Conservation (phyloP, 2,797 vertebrate genomes). For the Galago senegalensis region DNA sequence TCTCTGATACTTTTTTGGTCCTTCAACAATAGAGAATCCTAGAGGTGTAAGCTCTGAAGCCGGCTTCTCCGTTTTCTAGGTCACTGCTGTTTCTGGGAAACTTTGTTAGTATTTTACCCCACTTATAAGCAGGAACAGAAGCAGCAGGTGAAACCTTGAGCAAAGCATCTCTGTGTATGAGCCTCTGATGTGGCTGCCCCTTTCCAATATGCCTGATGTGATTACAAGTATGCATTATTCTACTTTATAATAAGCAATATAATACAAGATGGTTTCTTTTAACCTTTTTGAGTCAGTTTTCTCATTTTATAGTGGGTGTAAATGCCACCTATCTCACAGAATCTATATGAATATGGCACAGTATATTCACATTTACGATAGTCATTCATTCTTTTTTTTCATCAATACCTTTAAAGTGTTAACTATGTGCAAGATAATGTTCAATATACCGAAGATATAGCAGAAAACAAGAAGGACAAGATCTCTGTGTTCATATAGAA, state of each 20-base stretch:
- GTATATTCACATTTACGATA: neutral
- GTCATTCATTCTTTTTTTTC: neutral
- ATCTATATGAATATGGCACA: neutral
- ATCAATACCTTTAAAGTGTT: neutral
- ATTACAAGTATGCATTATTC: neutral
- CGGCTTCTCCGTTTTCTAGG: neutral
- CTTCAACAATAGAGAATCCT: neutral
- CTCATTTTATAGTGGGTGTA: neutral
- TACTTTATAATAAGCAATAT: neutral
- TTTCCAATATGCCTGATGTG: neutral
- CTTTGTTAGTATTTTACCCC: neutral
- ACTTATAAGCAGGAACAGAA: neutral
- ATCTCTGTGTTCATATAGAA: neutral
- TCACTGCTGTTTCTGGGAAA: conserved; percentile 1
- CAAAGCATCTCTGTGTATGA: neutral
- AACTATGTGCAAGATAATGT: neutral
- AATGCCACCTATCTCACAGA: neutral
- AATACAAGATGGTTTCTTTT: neutral
- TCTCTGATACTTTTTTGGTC: neutral
- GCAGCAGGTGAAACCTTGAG: neutral
- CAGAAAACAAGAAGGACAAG: neutral
- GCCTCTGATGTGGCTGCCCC: neutral
- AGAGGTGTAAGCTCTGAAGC: neutral
- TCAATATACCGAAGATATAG: neutral
- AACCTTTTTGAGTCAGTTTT: conserved; percentile 4